Percentiles rank a stretch among this genome's conserved stretches.
Evolutionary conservation across 1,140 invertebrate genomes (phyloP).

Genomic region (Anastatus disparis): DNA sequence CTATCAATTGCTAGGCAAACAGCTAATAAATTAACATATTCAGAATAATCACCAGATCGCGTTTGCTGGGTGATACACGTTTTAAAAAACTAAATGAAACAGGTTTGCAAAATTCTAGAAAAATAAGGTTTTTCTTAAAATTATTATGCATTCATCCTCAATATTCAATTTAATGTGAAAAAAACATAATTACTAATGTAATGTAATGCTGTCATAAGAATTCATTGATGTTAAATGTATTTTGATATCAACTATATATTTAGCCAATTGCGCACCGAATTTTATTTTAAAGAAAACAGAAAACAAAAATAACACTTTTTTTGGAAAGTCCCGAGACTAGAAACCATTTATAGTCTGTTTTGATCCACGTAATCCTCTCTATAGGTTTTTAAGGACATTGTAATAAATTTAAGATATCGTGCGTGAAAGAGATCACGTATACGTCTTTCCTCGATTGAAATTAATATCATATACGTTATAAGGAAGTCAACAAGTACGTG

Average conservation of each 20-base stretch:
- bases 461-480: neutral
- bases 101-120: conserved; percentile 14
- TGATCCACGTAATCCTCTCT: neutral
- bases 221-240: no score
- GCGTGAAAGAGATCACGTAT: conserved; percentile 10
- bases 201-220: no score
- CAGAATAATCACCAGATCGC: neutral
- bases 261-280: no score
- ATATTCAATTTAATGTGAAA: neutral
- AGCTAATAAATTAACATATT: neutral
- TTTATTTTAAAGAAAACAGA: no score
- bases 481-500: neutral
- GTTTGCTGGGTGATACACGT: neutral
- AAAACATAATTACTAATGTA: no score
- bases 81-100: neutral
- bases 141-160: neutral
- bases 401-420: neutral
- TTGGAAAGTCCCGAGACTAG: conserved; percentile 1
- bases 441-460: neutral
- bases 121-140: neutral
- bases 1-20: neutral
- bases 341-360: neutral
- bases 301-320: no score
- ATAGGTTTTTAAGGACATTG: neutral
- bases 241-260: no score